Evolutionary conservation across 2,888 invertebrate genomes (phyloP), one percentile per base, ranked within the genome.

Genomic region (Chydorus sphaericus): DNA sequence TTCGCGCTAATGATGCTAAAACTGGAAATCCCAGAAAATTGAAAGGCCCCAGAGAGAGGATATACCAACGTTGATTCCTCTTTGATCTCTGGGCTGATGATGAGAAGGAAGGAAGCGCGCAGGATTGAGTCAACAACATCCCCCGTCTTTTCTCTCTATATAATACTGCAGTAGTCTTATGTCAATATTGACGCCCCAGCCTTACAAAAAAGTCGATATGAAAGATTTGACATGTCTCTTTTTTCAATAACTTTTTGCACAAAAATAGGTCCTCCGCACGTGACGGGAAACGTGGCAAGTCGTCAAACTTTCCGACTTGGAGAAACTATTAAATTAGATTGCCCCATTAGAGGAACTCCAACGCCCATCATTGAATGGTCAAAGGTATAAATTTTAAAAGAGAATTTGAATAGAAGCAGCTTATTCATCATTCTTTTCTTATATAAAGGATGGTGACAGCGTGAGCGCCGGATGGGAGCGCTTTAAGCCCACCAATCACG

Each of bases 361-460:
- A 26, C 53, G 20, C 57, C 57, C 37, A 57, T 57, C 44, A 56
- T 57, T 31, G 53, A 57, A 36, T 57, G 57, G 57, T 53, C 48
- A 18, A 57, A 57, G 57, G 57, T 57, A 23, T 26, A 44, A 26
- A 44, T 44, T 44, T 44, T 23, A n/a, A n/a, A n/a, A n/a, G n/a
- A n/a, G n/a, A n/a, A n/a, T n/a, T n/a, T n/a, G n/a, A n/a, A n/a
- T n/a, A n/a, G n/a, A n/a, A n/a, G 10, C 31, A 39, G 37, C 44
- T 44, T 44, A 26, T 29, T 8, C 20, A 44, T 37, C 4, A 28
- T 37, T 38, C 20, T 38, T 54, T 16, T 39, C 8, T 20, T 20
- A 8, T 39, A 2, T 8, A 26, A 20, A 57, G 57, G 57, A 57
- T 54, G 57, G 54, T 11, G 57, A 57, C 31, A 53, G 53, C 28